These are phyloP conservation scores for Rallus crepitans DNA, from an alignment of 2,797 vertebrate genomes.

Conservation along the genomic window DNA sequence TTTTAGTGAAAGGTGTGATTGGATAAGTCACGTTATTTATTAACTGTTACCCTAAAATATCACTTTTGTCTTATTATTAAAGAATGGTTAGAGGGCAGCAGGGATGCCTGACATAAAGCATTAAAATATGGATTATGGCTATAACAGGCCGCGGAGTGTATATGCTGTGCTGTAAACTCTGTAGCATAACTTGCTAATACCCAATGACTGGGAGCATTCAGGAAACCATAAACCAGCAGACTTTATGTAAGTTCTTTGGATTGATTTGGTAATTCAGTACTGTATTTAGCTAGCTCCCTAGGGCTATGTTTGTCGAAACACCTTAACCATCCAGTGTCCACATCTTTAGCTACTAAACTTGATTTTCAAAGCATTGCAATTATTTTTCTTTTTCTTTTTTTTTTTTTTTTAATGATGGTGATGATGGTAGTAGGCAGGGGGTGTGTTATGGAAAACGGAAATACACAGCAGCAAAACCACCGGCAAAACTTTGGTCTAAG, in stretches of 20 bases:
- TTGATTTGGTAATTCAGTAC: background rate
- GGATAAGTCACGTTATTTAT: constrained; percentile 89
- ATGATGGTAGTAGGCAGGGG: background rate
- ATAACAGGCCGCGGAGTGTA: constrained; percentile 46
- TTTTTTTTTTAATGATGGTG: background rate
- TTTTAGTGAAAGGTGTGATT: constrained; percentile 88
- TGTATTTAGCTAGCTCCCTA: constrained; percentile 3
- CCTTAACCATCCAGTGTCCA: background rate
- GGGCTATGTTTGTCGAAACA: constrained; percentile 8
- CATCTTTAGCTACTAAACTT: constrained; percentile 12
- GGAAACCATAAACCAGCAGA: background rate
- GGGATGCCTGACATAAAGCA: constrained; percentile 86
- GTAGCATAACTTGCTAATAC: constrained; percentile 37
- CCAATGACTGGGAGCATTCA: background rate
- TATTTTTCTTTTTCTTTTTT: background rate
- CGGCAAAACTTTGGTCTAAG: background rate
- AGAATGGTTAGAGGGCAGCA: constrained; percentile 78
- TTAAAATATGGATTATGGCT: constrained; percentile 77
- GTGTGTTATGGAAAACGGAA: background rate
- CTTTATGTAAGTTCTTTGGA: background rate
- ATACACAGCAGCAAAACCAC: background rate
- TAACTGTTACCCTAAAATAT: constrained; percentile 91
- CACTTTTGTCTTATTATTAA: constrained; percentile 86
- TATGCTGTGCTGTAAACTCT: background rate
- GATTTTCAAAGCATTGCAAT: constrained; percentile 20